Evolutionary conservation across 2,797 vertebrate genomes (phyloP).

Genomic region (Ispidina lecontei): DNA sequence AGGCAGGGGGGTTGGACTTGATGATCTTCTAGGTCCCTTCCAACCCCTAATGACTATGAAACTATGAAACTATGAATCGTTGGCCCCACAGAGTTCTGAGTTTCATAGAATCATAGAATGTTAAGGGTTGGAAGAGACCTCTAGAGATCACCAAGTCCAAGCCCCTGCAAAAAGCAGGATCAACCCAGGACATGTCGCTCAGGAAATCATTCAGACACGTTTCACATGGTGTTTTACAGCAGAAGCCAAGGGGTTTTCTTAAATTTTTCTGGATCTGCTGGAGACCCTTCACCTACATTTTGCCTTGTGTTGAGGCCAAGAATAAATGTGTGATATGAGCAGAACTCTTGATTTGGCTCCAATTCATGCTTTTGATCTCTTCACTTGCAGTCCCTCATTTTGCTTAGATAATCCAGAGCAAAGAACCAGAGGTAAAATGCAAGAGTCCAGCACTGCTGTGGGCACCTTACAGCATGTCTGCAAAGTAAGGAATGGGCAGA

Average conservation of each 20-base stretch:
- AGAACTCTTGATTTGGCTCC: background rate
- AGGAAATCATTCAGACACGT: too few relatives aligned
- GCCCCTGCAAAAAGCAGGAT: too few relatives aligned
- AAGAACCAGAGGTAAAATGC: background rate
- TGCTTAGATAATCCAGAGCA: background rate
- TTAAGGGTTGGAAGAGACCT: too few relatives aligned
- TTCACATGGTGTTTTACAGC: rapidly evolving
- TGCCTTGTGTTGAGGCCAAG: background rate
- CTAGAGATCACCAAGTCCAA: too few relatives aligned
- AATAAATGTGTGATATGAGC: background rate
- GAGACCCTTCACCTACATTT: background rate
- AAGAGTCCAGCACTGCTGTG: background rate
- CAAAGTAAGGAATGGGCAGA: background rate
- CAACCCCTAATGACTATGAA: too few relatives aligned
- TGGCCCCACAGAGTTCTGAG: background rate
- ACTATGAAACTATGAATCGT: too few relatives aligned
- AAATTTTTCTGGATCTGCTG: background rate
- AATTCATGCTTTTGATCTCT: background rate
- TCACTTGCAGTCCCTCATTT: background rate
- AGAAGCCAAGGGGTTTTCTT: background rate
- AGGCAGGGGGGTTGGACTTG: too few relatives aligned
- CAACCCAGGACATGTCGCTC: too few relatives aligned
- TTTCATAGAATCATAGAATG: background rate
- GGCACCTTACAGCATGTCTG: background rate
- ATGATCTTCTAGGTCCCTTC: too few relatives aligned